Evolutionary conservation across 1,140 invertebrate genomes (phyloP).

Genomic region (Ctenoplectra terminalis): DNA sequence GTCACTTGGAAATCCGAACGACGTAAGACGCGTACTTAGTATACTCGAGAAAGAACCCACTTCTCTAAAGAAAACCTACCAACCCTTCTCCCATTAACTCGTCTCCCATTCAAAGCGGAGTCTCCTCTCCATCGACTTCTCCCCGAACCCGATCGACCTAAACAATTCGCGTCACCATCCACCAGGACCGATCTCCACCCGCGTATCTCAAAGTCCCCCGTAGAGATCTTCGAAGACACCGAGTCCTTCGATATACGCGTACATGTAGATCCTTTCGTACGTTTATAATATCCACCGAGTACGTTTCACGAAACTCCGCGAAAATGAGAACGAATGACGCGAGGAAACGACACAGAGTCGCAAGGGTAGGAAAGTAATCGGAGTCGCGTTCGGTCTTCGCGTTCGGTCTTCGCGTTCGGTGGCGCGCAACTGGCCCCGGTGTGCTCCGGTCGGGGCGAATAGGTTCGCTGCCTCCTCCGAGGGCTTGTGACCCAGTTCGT

Average conservation of each 20-base stretch:
- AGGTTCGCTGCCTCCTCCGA: slow-evolving; percentile 42
- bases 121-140: not conserved
- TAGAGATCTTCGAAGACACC: not conserved
- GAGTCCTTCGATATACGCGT: not conserved
- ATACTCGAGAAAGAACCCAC: too few species aligned
- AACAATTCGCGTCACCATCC: too few species aligned
- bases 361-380: not conserved
- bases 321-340: too few species aligned
- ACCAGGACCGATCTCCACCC: too few species aligned
- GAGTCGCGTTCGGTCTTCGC: slow-evolving; percentile 2
- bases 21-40: too few species aligned
- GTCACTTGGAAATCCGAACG: too few species aligned
- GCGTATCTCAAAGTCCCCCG: not conserved
- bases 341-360: not conserved
- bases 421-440: slow-evolving; percentile 57
- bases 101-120: not conserved
- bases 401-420: slow-evolving; percentile 39
- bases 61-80: not conserved
- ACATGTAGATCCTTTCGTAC: not conserved
- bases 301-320: not conserved
- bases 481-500: slow-evolving; percentile 67
- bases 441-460: slow-evolving; percentile 45
- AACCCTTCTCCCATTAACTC: not conserved
- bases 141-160: not conserved
- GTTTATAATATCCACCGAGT: not conserved